phyloP scores from a whole-genome alignment of 2,797 vertebrate species.

The Sebastes alutus region DNA sequence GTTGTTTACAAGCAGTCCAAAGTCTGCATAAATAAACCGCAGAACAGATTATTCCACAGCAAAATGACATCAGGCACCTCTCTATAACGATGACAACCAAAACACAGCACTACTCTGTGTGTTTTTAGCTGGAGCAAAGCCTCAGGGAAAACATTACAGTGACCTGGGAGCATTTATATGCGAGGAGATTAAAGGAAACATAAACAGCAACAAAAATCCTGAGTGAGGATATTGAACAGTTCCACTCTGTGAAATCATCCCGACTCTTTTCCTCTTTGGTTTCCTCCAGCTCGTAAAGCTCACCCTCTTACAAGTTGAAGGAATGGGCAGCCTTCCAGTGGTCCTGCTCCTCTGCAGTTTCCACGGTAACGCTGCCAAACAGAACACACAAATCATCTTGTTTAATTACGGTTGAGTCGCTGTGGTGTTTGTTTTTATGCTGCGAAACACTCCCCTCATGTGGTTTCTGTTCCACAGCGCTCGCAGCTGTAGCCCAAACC shows the following conservation, averaged over 20 bases:
- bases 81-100: slow-evolving; percentile 42
- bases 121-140: slow-evolving; percentile 46
- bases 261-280: slow-evolving; percentile 65
- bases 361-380: slow-evolving; percentile 83
- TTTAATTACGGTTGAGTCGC: slow-evolving; percentile 75
- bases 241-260: slow-evolving; percentile 73
- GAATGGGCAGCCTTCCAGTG: slow-evolving; percentile 82
- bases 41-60: slow-evolving; percentile 24
- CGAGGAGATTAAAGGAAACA: slow-evolving; percentile 65
- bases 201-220: slow-evolving; percentile 57
- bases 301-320: slow-evolving; percentile 73
- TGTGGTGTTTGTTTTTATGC: slow-evolving; percentile 73
- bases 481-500: slow-evolving; percentile 73
- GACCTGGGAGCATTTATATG: slow-evolving; percentile 58
- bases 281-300: slow-evolving; percentile 77
- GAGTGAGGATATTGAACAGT: slow-evolving; percentile 77
- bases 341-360: slow-evolving; percentile 85
- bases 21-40: slow-evolving; percentile 12
- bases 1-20: slow-evolving; percentile 42
- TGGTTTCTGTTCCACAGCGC: slow-evolving; percentile 79
- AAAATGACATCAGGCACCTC: slow-evolving; percentile 54
- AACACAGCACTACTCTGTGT: slow-evolving; percentile 44
- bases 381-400: slow-evolving; percentile 79
- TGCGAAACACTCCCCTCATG: slow-evolving; percentile 74
- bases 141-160: slow-evolving; percentile 66